Evolutionary conservation across 2,113 vertebrate genomes (phyloP), one percentile per base, ranked within the genome.

Genomic region (Aleadryas rufinucha): DNA sequence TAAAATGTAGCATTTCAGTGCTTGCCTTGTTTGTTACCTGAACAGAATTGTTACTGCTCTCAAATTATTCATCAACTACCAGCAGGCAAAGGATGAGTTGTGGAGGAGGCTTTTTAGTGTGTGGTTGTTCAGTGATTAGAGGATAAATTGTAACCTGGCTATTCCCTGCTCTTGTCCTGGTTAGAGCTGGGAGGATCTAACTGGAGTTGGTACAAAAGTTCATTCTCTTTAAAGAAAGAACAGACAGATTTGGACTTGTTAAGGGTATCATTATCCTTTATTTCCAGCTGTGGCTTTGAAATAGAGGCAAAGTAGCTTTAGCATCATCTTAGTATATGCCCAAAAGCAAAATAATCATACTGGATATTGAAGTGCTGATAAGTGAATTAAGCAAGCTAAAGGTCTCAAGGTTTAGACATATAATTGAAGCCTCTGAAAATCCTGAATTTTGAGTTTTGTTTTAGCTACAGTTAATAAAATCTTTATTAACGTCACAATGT

Each of bases 51-150:
- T 77, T 81, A 15, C 20, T 93, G 87, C 81, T 91, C 88, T 94
- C 89, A 84, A 92, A 89, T 96, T 85, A 94, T 72, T 94, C 75
- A 91, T 94, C 61, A 95, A 64, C 84, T 81, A 44, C 90, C 91
- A 87, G 79, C 42, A 87, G 65, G 41, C 35, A 86, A 82, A 49
- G 31, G 49, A 85, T 97, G 45, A 97, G 95, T 97, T 93, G 93
- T 93, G 75, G 31, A 97, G 84, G 87, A 95, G 77, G 19, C 47
- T 56, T 94, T 87, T 84, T 63, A 59, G 39, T 79, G 56, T 83
- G 23, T 83, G 93, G 90, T 87, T 78, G 15, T 84, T 95, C 70
- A 81, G 4, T 94, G 90, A 86, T 84, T 65, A 84, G 83, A 59
- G 78, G 72, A 68, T 56, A 47, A 59, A 53, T 61, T 56, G 2